These are phyloP conservation scores for Drosophila nasuta DNA, from an alignment of 1,140 invertebrate species.

Conservation along the genomic window DNA sequence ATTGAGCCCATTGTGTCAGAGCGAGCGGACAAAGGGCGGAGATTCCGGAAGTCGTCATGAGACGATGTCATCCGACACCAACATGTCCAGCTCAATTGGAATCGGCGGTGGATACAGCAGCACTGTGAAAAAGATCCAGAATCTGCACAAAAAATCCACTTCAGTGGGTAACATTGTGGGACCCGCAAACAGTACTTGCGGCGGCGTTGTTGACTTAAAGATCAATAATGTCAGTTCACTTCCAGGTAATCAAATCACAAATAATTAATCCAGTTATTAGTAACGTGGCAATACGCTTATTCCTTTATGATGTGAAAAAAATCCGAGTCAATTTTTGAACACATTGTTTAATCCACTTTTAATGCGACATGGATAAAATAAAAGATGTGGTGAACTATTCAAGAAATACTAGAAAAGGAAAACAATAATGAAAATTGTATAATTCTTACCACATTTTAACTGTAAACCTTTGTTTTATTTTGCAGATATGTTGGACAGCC, in stretches of 20 bases:
- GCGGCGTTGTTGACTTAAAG: slow-evolving; percentile 52
- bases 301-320: no score
- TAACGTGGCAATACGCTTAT: no score
- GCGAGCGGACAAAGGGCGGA: slow-evolving; percentile 69
- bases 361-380: no score
- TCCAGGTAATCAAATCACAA: slow-evolving; percentile 59
- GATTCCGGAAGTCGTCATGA: slow-evolving; percentile 45
- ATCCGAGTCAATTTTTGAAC: no score
- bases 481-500: slow-evolving; percentile 86
- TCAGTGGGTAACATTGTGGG: slow-evolving; percentile 79
- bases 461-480: slow-evolving; percentile 5
- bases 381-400: no score
- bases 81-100: slow-evolving; percentile 27
- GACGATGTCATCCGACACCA: slow-evolving; percentile 7
- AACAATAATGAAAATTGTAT: not conserved
- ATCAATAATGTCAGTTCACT: slow-evolving; percentile 77
- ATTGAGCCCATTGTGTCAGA: slow-evolving; percentile 86
- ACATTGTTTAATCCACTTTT: no score
- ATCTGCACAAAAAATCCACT: slow-evolving; percentile 80
- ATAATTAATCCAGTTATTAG: no score
- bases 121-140: slow-evolving; percentile 59
- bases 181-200: slow-evolving; percentile 31
- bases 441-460: not conserved
- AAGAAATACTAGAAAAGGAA: no score
- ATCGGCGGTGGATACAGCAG: slow-evolving; percentile 58